Base-by-base conservation (phyloP, 2,113 vertebrate genomes). In the Ageneiosus marmoratus region DNA sequence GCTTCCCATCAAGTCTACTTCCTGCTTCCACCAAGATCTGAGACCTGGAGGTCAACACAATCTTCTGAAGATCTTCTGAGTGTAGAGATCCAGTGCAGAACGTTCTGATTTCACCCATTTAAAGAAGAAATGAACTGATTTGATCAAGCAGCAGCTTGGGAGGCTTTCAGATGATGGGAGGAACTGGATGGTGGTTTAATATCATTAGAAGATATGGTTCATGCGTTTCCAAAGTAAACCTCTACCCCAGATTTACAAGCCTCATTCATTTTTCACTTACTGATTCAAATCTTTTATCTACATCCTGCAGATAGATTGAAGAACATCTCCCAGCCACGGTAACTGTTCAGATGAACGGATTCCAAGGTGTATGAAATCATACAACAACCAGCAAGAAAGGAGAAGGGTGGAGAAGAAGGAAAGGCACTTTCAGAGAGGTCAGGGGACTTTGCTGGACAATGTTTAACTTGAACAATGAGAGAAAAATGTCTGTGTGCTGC, bases 221-320 rank as follows among this genome's bases (percentile, higher is more conserved):
- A 20, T 63, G 29, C 34, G 22, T 8, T 92, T 90, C 86, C 88
- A 87, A 80, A 85, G 69, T 37, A 91, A 91, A 89, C 82, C 81
- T 89, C 84, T 86, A 78, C 77, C 78, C 83, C 83, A 88, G 88
- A 91, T 93, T 90, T 92, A 91, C 77, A 75, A 78, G 79, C 74
- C 87, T 85, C 85, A 89, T 88, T 90, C 74, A 84, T 34, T 86
- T 84, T 90, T 79, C 86, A 77, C 55, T 86, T 82, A 87, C 81
- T 72, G 83, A 85, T 91, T 90, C 84, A 87, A 89, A 84, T 3
- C 73, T 89, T 90, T 88, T 79, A 72, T 86, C 81, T 87, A 29
- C 65, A 81, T 86, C 83, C 89, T 88, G 87, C 76, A 77, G 88
- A n/a, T n/a, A n/a, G n/a, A n/a, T n/a, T n/a, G n/a, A n/a, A n/a